phyloP scores from a whole-genome alignment of 2,888 invertebrate species.

The Arctia plantaginis region DNA sequence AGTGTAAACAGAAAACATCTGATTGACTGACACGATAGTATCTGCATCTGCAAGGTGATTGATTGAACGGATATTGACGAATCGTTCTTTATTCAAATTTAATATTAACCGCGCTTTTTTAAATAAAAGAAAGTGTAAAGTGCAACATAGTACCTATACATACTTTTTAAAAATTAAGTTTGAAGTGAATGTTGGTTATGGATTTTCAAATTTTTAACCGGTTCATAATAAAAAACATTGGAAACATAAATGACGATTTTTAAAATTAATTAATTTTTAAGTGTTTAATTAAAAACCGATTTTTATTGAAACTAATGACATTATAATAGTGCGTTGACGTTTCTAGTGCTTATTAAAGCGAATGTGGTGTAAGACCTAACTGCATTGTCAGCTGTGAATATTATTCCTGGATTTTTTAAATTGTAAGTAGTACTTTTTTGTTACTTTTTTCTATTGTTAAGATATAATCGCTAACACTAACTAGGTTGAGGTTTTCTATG shows the following conservation, averaged over 20 bases:
- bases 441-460: background rate
- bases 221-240: background rate
- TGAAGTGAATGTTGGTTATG: constrained; percentile 7
- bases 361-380: constrained; percentile 7
- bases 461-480: background rate
- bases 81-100: background rate
- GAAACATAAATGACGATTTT: background rate
- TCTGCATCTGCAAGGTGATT: constrained; percentile 9
- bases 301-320: constrained; percentile 35
- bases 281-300: constrained; percentile 21
- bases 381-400: constrained; percentile 3
- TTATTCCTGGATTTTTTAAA: constrained; percentile 23
- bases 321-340: constrained; percentile 35
- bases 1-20: constrained; percentile 65
- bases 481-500: background rate
- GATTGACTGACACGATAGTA: constrained; percentile 33
- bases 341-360: background rate
- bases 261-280: constrained; percentile 13
- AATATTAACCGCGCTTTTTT: background rate
- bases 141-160: background rate
- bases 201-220: background rate
- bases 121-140: background rate
- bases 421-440: constrained; percentile 30
- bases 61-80: background rate
- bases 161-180: background rate